Conservation (phyloP, 92 coral and sea anemone species). For the Blastomussa wellsi region DNA sequence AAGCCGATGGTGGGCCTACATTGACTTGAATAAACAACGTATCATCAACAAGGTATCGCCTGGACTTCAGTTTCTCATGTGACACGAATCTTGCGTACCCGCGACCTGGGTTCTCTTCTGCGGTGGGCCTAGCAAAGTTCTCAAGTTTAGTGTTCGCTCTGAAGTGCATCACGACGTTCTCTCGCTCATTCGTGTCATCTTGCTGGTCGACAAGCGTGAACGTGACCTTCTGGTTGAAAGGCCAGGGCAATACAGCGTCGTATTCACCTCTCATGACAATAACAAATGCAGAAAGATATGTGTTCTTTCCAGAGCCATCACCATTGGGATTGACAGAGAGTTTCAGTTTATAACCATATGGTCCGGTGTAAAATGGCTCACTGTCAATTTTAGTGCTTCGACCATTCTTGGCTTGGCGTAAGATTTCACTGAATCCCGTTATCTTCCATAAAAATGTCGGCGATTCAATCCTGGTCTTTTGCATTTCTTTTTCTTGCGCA, state of each 20-base stretch:
- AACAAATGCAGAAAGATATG: conserved; percentile 53
- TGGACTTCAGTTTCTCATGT: conserved; percentile 43
- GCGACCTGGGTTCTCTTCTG: conserved; percentile 38
- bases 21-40: conserved; percentile 48
- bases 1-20: conserved; percentile 18
- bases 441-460: conserved; percentile 65
- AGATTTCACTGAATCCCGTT: conserved; percentile 23
- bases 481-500: conserved; percentile 27
- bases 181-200: conserved; percentile 11
- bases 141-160: conserved; percentile 36
- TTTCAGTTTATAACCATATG: conserved; percentile 63
- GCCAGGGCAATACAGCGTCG: conserved; percentile 71
- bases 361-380: conserved; percentile 54
- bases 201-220: conserved; percentile 67
- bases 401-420: conserved; percentile 44
- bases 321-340: conserved; percentile 48
- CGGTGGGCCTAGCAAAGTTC: conserved; percentile 52
- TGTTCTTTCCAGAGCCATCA: conserved; percentile 34
- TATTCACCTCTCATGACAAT: conserved; percentile 64
- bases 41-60: conserved; percentile 60
- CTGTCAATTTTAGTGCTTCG: conserved; percentile 39
- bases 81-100: conserved; percentile 42
- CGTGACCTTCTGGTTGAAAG: conserved; percentile 52
- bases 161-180: conserved; percentile 41
- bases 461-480: background rate